Evolutionary conservation across 2,888 invertebrate species (phyloP).

Genomic region (Tetragonula carbonaria): DNA sequence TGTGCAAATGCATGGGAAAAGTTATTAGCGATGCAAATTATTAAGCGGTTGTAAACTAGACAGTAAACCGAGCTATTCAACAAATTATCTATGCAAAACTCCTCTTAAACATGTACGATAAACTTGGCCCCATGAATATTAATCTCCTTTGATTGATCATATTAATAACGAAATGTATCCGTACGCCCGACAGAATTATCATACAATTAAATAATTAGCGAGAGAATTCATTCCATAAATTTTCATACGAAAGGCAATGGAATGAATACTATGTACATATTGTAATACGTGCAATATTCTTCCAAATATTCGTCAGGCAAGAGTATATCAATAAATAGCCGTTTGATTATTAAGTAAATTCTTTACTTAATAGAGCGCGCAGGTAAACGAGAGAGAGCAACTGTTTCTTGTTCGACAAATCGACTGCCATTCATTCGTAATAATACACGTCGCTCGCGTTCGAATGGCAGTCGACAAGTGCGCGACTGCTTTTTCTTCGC

Average conservation of each 20-base stretch:
- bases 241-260: neutral
- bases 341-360: neutral
- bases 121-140: neutral
- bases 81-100: constrained; percentile 1
- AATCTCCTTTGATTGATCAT: neutral
- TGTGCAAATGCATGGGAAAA: neutral
- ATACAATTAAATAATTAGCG: neutral
- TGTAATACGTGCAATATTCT: too few species aligned
- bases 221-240: neutral
- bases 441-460: constrained; percentile 20
- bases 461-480: constrained; percentile 11
- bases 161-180: neutral
- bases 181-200: neutral
- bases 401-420: neutral
- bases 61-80: neutral
- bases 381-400: neutral
- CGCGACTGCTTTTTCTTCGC: constrained; percentile 23
- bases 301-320: neutral
- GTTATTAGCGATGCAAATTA: neutral
- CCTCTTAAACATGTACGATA: neutral
- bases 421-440: constrained; percentile 12
- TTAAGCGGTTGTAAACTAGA: neutral
- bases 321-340: neutral
- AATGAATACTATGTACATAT: neutral
- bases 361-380: neutral